Percentiles rank a stretch among this genome's conserved stretches.
These are phyloP conservation scores for Omphaloscelis lunosa DNA, from an alignment of 2,888 invertebrate genomes.

Conservation along the genomic window DNA sequence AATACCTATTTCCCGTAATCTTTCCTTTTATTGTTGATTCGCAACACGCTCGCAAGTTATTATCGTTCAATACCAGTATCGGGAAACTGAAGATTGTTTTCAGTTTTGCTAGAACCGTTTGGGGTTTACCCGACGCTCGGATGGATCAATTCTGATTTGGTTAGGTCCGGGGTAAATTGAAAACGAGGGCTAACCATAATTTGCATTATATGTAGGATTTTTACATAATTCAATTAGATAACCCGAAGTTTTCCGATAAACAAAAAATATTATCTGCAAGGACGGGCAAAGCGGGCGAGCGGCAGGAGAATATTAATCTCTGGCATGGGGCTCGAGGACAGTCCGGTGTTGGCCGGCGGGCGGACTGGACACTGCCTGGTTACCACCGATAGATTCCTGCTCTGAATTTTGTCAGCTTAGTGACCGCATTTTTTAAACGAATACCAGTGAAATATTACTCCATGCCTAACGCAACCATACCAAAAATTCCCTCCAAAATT, in stretches of 20 bases:
- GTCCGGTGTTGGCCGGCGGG: background rate
- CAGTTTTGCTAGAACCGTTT: constrained; percentile 71
- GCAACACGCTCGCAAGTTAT: constrained; percentile 65
- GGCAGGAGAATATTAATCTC: constrained; percentile 56
- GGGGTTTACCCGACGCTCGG: constrained; percentile 70
- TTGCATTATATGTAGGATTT: constrained; percentile 61
- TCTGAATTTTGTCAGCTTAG: constrained; percentile 29
- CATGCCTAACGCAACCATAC: constrained; percentile 16
- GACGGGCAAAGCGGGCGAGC: constrained; percentile 32
- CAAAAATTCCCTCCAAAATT: constrained; percentile 45
- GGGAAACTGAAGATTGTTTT: constrained; percentile 71
- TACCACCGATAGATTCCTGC: constrained; percentile 37
- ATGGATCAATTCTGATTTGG: constrained; percentile 72
- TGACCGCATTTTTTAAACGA: constrained; percentile 37
- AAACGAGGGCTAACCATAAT: constrained; percentile 57
- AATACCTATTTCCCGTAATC: constrained; percentile 58
- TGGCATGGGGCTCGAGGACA: background rate
- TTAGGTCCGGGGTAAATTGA: constrained; percentile 57
- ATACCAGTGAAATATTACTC: constrained; percentile 24
- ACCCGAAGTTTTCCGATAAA: constrained; percentile 54
- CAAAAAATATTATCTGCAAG: constrained; percentile 47
- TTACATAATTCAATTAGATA: constrained; percentile 56
- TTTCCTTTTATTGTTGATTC: constrained; percentile 69
- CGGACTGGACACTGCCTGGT: constrained; percentile 15
- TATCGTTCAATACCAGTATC: constrained; percentile 65